A percentile compares a stretch with the other conserved stretches of the same genome.
These are phyloP conservation scores for Cabera pusaria DNA, from an alignment of 2,888 invertebrate genomes.

Conservation along the genomic window DNA sequence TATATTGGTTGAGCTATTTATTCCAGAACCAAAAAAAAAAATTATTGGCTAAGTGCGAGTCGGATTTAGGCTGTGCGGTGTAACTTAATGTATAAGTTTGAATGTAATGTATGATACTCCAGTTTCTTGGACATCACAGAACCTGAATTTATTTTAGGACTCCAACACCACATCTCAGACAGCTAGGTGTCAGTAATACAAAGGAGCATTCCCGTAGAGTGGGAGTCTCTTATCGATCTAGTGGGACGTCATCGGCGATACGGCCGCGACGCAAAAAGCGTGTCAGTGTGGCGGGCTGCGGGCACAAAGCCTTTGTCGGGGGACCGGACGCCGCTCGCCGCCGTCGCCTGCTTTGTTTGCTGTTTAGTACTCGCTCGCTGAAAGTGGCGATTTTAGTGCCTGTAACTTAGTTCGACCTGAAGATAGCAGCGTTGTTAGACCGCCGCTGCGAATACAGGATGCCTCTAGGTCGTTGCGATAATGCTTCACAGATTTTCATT, in stretches of 20 bases:
- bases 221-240: constrained; percentile 81
- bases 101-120: too few relatives aligned
- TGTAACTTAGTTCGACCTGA: constrained; percentile 50
- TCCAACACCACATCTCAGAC: constrained; percentile 77
- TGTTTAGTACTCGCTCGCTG: constrained; percentile 71
- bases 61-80: too few relatives aligned
- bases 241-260: constrained; percentile 81
- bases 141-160: constrained; percentile 58
- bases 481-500: constrained; percentile 1
- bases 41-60: too few relatives aligned
- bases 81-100: too few relatives aligned
- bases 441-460: constrained; percentile 8
- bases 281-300: constrained; percentile 57
- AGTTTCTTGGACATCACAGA: constrained; percentile 19
- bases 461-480: too few relatives aligned
- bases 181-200: constrained; percentile 76
- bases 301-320: constrained; percentile 77
- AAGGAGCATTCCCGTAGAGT: constrained; percentile 77
- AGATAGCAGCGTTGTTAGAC: constrained; percentile 21
- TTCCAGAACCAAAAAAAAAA: too few relatives aligned
- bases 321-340: constrained; percentile 76
- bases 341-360: constrained; percentile 72
- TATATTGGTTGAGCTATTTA: too few relatives aligned
- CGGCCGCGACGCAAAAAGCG: constrained; percentile 79
- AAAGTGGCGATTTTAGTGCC: constrained; percentile 73